These are phyloP conservation scores for Ormyrus nitidulus DNA, from an alignment of 2,888 invertebrate genomes.

Conservation along the genomic window DNA sequence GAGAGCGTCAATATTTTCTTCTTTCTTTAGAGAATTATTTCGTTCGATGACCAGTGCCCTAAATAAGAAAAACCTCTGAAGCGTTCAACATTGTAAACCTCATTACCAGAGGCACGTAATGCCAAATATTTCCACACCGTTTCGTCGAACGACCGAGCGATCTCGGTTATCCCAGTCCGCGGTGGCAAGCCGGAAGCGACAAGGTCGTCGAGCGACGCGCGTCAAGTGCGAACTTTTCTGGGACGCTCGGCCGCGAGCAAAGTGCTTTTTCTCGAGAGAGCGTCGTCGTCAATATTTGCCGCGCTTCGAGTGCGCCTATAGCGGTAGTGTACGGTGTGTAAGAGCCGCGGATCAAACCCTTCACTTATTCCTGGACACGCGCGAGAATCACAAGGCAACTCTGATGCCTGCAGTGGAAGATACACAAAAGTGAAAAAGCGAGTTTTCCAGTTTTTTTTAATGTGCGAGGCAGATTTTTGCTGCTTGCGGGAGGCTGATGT, in stretches of 20 bases:
- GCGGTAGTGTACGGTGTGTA: neutral
- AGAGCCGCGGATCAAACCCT: conserved; percentile 59
- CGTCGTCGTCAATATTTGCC: conserved; percentile 59
- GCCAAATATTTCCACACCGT: neutral
- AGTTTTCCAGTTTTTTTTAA: neutral
- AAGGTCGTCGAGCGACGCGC: conserved; percentile 43
- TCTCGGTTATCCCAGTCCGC: conserved; percentile 35
- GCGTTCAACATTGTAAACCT: neutral
- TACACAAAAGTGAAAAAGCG: neutral
- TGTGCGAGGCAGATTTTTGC: no score
- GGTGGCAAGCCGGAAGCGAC: conserved; percentile 50
- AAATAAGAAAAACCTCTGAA: no score
- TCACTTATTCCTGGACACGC: conserved; percentile 63
- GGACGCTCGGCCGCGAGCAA: neutral
- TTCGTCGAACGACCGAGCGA: no score
- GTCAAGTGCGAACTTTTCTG: neutral
- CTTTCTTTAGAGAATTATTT: no score
- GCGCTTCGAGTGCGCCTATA: conserved; percentile 28
- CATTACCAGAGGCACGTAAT: neutral
- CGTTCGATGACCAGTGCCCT: no score
- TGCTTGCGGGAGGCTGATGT: no score
- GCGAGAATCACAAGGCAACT: neutral
- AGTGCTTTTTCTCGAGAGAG: conserved; percentile 43
- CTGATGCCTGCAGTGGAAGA: neutral
- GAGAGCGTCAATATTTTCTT: no score